These are phyloP conservation scores for Tachina lurida DNA, from an alignment of 2,888 invertebrate genomes.

Conservation along the genomic window DNA sequence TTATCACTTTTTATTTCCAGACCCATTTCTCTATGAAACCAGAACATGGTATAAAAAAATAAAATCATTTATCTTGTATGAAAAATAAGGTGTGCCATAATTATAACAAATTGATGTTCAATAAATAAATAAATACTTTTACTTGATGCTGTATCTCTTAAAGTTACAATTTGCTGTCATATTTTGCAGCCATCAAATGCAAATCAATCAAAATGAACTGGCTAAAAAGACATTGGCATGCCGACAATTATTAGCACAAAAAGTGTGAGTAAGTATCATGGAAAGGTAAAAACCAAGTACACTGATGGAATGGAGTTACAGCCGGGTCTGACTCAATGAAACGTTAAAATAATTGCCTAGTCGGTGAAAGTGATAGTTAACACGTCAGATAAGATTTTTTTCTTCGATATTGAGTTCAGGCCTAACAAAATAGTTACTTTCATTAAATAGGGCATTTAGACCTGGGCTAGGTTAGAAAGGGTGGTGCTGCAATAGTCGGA, in stretches of 20 bases:
- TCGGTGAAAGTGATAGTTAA: too few relatives aligned
- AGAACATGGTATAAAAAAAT: neutral
- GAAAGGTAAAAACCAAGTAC: neutral
- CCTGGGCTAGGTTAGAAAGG: too few relatives aligned
- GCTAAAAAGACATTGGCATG: conserved; percentile 7
- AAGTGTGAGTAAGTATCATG: conserved; percentile 24
- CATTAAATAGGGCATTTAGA: too few relatives aligned
- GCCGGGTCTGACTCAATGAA: too few relatives aligned
- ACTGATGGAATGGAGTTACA: neutral
- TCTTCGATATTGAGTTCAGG: too few relatives aligned
- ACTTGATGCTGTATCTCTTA: conserved; percentile 10
- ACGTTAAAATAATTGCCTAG: too few relatives aligned
- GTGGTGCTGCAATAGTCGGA: too few relatives aligned
- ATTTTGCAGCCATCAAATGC: conserved; percentile 43
- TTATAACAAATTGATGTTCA: conserved; percentile 64
- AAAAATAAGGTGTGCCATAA: conserved; percentile 66
- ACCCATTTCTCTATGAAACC: conserved; percentile 46
- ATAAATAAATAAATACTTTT: conserved; percentile 54
- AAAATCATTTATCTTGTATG: conserved; percentile 17
- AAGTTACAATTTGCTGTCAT: conserved; percentile 28
- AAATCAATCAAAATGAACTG: conserved; percentile 54
- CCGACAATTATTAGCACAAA: conserved; percentile 30
- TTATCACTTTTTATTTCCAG: conserved; percentile 47
- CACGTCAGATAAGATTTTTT: too few relatives aligned
- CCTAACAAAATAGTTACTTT: too few relatives aligned